Evolutionary conservation across 2,113 vertebrate genomes (phyloP).

Genomic region (Spea bombifrons): DNA sequence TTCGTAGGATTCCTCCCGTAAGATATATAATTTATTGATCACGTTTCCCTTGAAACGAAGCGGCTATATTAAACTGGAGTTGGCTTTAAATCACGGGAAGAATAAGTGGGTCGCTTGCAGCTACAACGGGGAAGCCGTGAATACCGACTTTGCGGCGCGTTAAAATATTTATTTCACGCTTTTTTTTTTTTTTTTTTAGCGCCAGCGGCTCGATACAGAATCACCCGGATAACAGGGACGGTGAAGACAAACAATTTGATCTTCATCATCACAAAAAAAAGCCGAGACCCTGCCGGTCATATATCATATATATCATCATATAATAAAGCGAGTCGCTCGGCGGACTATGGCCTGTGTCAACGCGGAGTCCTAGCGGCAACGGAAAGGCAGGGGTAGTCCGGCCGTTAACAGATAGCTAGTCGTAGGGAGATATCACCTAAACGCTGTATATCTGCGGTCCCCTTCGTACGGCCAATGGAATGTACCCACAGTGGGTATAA

Average conservation of each 20-base stretch:
- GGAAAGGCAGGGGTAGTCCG: too few relatives aligned
- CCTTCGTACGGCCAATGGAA: too few relatives aligned
- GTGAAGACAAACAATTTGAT: constrained; percentile 9
- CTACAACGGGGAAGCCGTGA: constrained; percentile 4
- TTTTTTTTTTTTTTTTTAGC: neutral
- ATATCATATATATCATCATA: too few relatives aligned
- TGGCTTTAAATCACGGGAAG: constrained; percentile 5
- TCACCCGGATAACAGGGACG: neutral
- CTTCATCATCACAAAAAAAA: neutral
- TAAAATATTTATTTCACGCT: constrained; percentile 28
- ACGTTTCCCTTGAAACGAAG: constrained; percentile 1
- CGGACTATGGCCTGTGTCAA: too few relatives aligned
- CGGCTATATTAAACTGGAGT: constrained; percentile 12
- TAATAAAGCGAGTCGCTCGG: too few relatives aligned
- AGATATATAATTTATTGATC: neutral
- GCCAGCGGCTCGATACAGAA: constrained; percentile 3
- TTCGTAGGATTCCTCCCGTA: too few relatives aligned
- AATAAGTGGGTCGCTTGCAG: constrained; percentile 24
- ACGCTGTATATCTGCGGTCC: too few relatives aligned
- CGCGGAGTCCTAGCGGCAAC: too few relatives aligned
- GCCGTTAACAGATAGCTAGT: too few relatives aligned
- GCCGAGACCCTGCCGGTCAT: too few relatives aligned
- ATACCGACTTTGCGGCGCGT: constrained; percentile 21
- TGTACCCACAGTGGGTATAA: too few relatives aligned
- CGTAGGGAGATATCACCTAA: too few relatives aligned